These are phyloP conservation scores for Anastrepha obliqua DNA, from an alignment of 1,140 invertebrate species.

Conservation along the genomic window DNA sequence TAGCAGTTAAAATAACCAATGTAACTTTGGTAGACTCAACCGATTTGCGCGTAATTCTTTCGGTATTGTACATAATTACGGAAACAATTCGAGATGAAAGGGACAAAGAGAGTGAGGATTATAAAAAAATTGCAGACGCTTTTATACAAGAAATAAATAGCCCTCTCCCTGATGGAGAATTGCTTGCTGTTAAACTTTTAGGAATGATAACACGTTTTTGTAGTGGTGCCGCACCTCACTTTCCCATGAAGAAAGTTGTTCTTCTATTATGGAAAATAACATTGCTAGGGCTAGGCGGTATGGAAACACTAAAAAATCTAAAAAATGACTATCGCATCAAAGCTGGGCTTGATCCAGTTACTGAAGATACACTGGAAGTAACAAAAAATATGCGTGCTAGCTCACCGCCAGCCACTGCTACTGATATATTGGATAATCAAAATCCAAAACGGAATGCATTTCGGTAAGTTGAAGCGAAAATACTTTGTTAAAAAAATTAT, in stretches of 20 bases:
- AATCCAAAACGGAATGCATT: conserved; percentile 83
- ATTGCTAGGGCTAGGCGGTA: conserved; percentile 91
- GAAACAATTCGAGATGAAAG: conserved; percentile 89
- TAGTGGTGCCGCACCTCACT: conserved; percentile 94
- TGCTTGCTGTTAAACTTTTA: conserved; percentile 91
- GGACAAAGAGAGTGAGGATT: conserved; percentile 80
- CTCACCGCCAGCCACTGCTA: conserved; percentile 94
- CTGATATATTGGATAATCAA: conserved; percentile 92
- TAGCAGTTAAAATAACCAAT: conserved; percentile 87
- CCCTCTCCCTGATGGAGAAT: conserved; percentile 86
- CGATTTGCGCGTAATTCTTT: conserved; percentile 93
- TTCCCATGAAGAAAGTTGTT: conserved; percentile 98
- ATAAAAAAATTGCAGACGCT: conserved; percentile 81
- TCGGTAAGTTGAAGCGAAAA: conserved; percentile 62
- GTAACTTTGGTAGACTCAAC: conserved; percentile 93
- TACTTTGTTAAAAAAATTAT: neutral
- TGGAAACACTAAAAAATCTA: conserved; percentile 84
- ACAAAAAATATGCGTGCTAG: conserved; percentile 94
- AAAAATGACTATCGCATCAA: conserved; percentile 85
- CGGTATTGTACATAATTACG: conserved; percentile 94
- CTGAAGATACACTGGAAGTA: conserved; percentile 95
- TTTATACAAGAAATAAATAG: conserved; percentile 89
- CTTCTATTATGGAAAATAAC: conserved; percentile 97
- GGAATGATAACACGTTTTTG: conserved; percentile 96
- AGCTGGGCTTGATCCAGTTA: conserved; percentile 83